phyloP scores from a whole-genome alignment of 30 jellyfish, hydroid and myxozoan species.

The Sanderia malayensis region DNA sequence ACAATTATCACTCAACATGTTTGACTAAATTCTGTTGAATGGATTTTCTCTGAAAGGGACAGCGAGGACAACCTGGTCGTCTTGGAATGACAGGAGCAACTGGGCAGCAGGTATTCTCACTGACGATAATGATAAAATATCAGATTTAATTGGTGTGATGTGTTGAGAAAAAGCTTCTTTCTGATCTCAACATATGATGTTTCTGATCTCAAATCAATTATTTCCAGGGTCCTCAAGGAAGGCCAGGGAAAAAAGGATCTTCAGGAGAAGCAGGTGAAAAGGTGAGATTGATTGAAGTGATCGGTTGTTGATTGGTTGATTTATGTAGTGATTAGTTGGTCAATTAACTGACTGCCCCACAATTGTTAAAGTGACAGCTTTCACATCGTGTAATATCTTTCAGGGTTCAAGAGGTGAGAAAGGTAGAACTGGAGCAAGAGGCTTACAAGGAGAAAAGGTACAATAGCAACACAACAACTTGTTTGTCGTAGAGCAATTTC shows the following conservation, averaged over 20 bases:
- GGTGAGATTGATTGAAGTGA: slow-evolving; percentile 17
- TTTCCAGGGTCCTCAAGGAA: slow-evolving; percentile 51
- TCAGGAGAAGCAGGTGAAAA: slow-evolving; percentile 18
- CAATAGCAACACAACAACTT: too few relatives aligned
- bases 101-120: not conserved
- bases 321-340: not conserved
- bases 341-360: not conserved
- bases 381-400: too few relatives aligned
- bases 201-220: not conserved
- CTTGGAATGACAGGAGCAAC: not conserved
- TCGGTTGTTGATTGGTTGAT: not conserved
- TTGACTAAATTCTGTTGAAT: too few relatives aligned
- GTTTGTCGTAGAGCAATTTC: too few relatives aligned
- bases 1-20: too few relatives aligned
- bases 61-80: slow-evolving; percentile 6
- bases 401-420: slow-evolving; percentile 42
- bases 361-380: too few relatives aligned
- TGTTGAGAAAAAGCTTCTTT: too few relatives aligned
- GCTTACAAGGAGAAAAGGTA: slow-evolving; percentile 2
- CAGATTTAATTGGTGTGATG: not conserved
- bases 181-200: too few relatives aligned
- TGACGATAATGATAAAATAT: not conserved
- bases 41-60: too few relatives aligned
- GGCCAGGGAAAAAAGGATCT: slow-evolving; percentile 32
- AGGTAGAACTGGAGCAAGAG: slow-evolving; percentile 47